Percentiles rank a stretch among this genome's conserved stretches.
phyloP scores from a whole-genome alignment of 2,888 invertebrate species.

The Tridacna gigas region DNA sequence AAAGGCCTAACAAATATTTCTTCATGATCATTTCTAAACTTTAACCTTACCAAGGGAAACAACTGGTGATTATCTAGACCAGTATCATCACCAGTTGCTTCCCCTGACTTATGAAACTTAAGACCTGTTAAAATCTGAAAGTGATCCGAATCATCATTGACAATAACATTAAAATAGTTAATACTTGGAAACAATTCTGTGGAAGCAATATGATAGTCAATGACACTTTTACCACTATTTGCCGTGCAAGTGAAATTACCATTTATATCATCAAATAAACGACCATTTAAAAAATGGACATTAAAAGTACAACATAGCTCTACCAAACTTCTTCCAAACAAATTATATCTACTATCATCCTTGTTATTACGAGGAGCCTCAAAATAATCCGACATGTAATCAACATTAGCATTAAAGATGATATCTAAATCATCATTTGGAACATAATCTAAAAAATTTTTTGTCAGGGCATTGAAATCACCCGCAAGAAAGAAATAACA shows the following conservation, averaged over 20 bases:
- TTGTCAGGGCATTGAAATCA: background rate
- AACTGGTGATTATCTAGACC: background rate
- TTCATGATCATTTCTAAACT: background rate
- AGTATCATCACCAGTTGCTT: background rate
- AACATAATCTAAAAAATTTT: background rate
- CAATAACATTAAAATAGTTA: background rate
- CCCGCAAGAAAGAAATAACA: background rate
- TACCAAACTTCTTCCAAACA: no score
- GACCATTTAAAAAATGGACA: no score
- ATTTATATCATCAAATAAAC: no score
- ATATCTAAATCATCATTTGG: background rate
- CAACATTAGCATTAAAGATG: background rate
- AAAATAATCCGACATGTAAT: background rate
- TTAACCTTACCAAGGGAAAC: background rate
- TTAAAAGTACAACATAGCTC: no score
- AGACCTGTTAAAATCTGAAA: background rate
- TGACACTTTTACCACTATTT: conserved; percentile 4
- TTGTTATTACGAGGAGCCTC: background rate
- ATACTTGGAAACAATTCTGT: background rate
- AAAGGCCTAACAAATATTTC: background rate
- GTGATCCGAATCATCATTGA: background rate
- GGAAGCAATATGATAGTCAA: background rate
- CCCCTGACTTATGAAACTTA: background rate
- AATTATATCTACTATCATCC: background rate
- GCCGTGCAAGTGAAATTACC: background rate